A percentile compares a stretch with the other conserved stretches of the same genome.
phyloP scores from a whole-genome alignment of 2,888 invertebrate genomes.

The Antheraea assamensis region DNA sequence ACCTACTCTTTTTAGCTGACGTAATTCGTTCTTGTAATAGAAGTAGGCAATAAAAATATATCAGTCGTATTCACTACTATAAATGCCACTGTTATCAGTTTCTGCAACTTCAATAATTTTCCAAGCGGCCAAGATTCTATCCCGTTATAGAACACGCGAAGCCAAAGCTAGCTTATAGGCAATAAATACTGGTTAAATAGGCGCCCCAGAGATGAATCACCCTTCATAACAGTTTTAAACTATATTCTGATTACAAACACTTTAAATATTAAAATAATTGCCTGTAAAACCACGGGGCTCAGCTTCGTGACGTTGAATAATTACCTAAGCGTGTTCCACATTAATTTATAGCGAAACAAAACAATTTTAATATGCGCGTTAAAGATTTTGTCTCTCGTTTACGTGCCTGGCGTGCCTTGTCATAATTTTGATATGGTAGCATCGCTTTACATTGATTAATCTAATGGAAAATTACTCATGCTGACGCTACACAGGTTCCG shows the following conservation, averaged over 20 bases:
- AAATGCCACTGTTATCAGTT: constrained; percentile 2
- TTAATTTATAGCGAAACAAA: constrained; percentile 48
- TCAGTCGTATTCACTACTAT: neutral
- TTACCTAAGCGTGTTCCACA: constrained; percentile 42
- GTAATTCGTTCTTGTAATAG: neutral
- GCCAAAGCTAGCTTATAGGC: constrained; percentile 18
- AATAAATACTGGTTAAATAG: constrained; percentile 21
- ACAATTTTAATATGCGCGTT: constrained; percentile 47
- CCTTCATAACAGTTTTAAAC: constrained; percentile 18
- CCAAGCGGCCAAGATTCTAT: constrained; percentile 1
- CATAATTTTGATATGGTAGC: constrained; percentile 41
- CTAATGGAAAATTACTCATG: constrained; percentile 36
- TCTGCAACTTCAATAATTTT: neutral
- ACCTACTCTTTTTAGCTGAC: neutral
- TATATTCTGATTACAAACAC: constrained; percentile 44
- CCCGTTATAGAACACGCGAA: constrained; percentile 18
- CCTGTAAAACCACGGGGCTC: constrained; percentile 45
- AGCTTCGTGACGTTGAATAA: constrained; percentile 46
- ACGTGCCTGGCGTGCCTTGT: constrained; percentile 41
- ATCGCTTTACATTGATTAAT: constrained; percentile 31
- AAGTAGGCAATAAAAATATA: neutral
- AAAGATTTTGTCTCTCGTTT: constrained; percentile 42
- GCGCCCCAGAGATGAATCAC: constrained; percentile 19
- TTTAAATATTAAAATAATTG: constrained; percentile 53
- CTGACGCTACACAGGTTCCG: constrained; percentile 19